phyloP scores from a whole-genome alignment of 64 coral and sea anemone species.

The Platygyra sinensis region DNA sequence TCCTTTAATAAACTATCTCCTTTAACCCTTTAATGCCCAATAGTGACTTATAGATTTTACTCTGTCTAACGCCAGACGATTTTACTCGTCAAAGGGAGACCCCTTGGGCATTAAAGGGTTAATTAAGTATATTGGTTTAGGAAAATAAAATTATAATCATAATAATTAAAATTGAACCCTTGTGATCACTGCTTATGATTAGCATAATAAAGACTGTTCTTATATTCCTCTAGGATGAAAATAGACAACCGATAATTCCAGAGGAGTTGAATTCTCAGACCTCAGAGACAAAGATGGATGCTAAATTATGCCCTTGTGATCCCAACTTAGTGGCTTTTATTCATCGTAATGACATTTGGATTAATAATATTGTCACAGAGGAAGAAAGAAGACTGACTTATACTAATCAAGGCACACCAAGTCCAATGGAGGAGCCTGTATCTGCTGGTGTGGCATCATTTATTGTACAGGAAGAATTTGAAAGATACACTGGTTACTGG shows the following conservation, averaged over 20 bases:
- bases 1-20: no score
- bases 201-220: background rate
- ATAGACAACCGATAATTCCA: slow-evolving; percentile 73
- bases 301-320: slow-evolving; percentile 94
- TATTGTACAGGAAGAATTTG: slow-evolving; percentile 98
- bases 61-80: no score
- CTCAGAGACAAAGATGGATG: slow-evolving; percentile 91
- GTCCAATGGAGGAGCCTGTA: slow-evolving; percentile 80
- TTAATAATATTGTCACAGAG: slow-evolving; percentile 78
- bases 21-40: no score
- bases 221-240: slow-evolving; percentile 24
- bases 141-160: no score
- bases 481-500: slow-evolving; percentile 98
- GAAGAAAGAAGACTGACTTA: slow-evolving; percentile 84
- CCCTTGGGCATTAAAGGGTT: no score
- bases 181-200: background rate
- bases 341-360: slow-evolving; percentile 97
- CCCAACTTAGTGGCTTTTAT: slow-evolving; percentile 94
- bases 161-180: no score
- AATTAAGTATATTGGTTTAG: no score
- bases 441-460: slow-evolving; percentile 98
- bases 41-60: no score
- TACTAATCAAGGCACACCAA: slow-evolving; percentile 79
- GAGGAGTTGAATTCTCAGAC: slow-evolving; percentile 84
- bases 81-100: no score